Evolutionary conservation across 2,888 invertebrate genomes (phyloP).

Genomic region (Oligia latruncula): DNA sequence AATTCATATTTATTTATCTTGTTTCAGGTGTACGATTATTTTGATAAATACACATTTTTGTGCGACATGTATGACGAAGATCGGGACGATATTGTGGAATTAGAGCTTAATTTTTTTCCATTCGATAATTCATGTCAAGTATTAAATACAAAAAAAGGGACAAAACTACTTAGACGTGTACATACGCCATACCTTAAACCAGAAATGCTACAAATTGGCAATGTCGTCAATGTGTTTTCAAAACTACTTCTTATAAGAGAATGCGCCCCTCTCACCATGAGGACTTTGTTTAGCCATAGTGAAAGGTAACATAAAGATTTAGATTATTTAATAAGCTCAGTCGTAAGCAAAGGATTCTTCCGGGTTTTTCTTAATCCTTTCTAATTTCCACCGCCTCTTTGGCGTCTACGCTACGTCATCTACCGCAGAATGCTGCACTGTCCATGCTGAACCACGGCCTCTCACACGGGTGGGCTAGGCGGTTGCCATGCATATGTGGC

Average conservation of each 20-base stretch:
- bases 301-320: conserved; percentile 89
- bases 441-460: conserved; percentile 32
- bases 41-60: conserved; percentile 90
- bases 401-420: background rate
- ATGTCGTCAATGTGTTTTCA: conserved; percentile 93
- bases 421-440: background rate
- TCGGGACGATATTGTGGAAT: conserved; percentile 92
- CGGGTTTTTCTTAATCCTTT: background rate
- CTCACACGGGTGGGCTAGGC: background rate
- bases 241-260: conserved; percentile 92
- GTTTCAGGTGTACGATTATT: conserved; percentile 87
- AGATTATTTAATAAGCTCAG: background rate
- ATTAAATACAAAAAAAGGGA: conserved; percentile 90
- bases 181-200: conserved; percentile 91
- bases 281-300: conserved; percentile 89
- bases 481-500: conserved; percentile 66
- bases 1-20: background rate
- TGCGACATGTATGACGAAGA: conserved; percentile 97
- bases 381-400: background rate
- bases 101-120: conserved; percentile 93
- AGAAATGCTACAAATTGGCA: conserved; percentile 93
- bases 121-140: conserved; percentile 95
- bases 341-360: background rate
- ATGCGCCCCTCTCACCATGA: conserved; percentile 93
- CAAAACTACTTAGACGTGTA: conserved; percentile 91